A percentile compares a stretch with the other conserved stretches of the same genome.
Evolutionary conservation across 2,113 vertebrate species (phyloP).

Genomic region (Puntigrus tetrazona): DNA sequence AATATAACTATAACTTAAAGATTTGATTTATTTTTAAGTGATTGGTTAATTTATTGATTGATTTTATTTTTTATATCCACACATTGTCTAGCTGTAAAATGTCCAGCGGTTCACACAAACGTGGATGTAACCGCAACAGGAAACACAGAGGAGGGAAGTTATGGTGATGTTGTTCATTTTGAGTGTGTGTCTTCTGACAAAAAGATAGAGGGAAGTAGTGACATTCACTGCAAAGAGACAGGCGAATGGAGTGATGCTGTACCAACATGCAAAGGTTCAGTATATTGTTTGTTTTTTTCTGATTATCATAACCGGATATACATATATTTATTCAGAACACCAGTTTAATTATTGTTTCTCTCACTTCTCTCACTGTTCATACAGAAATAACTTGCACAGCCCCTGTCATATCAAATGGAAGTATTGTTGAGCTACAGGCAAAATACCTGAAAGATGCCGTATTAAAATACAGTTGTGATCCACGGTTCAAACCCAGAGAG

Average conservation of each 20-base stretch:
- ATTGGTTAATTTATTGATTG: neutral
- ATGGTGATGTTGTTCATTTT: constrained; percentile 67
- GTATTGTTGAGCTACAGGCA: fast-evolving
- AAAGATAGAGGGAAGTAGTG: constrained; percentile 11
- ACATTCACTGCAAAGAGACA: constrained; percentile 62
- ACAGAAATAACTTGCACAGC: constrained; percentile 57
- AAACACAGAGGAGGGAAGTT: constrained; percentile 60
- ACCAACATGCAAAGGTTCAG: constrained; percentile 66
- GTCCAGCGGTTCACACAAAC: constrained; percentile 40
- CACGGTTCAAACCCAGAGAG: fast-evolving
- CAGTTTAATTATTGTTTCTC: neutral
- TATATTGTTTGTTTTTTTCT: neutral
- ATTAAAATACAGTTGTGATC: constrained; percentile 45
- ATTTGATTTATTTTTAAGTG: neutral
- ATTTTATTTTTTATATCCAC: neutral
- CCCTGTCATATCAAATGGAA: constrained; percentile 44
- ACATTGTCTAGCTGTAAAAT: constrained; percentile 42
- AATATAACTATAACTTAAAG: too few species aligned
- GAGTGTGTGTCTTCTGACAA: constrained; percentile 54
- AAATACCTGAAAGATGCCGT: neutral
- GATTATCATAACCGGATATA: too few species aligned
- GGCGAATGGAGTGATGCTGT: constrained; percentile 50
- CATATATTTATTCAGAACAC: neutral
- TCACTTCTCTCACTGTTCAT: neutral
- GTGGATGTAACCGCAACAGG: constrained; percentile 54